A percentile compares a stretch with the other conserved stretches of the same genome.
Evolutionary conservation across 2,113 vertebrate genomes (phyloP).

Genomic region (Lepidothrix coronata): DNA sequence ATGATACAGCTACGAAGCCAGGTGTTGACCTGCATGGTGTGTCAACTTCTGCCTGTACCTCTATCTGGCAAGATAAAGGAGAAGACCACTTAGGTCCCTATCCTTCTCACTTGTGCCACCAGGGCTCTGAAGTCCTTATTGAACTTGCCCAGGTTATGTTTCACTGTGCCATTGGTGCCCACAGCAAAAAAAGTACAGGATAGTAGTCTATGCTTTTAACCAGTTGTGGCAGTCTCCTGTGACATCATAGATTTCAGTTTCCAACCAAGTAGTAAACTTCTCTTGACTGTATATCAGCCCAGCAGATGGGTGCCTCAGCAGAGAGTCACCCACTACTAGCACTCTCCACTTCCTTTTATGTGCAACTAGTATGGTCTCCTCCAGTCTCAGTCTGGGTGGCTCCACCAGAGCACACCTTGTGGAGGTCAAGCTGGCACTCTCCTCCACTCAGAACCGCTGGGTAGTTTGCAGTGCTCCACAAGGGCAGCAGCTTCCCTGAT

Average conservation of each 20-base stretch:
- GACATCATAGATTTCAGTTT: background rate
- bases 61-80: background rate
- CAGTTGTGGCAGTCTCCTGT: background rate
- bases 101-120: background rate
- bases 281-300: background rate
- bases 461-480: background rate
- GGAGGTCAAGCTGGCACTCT: background rate
- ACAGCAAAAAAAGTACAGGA: background rate
- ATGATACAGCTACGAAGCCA: background rate
- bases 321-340: background rate
- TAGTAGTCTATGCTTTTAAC: background rate
- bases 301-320: background rate
- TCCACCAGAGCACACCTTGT: background rate
- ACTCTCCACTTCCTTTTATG: background rate
- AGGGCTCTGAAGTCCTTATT: background rate
- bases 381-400: background rate
- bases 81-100: background rate
- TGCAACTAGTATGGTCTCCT: background rate
- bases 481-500: background rate
- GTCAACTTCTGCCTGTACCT: background rate
- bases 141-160: background rate
- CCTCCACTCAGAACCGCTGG: rapidly evolving
- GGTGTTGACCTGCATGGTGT: background rate
- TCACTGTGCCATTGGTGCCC: background rate
- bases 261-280: background rate